These are phyloP conservation scores for Protobothrops flavoviridis DNA, from an alignment of 2,113 vertebrate genomes.

Conservation along the genomic window DNA sequence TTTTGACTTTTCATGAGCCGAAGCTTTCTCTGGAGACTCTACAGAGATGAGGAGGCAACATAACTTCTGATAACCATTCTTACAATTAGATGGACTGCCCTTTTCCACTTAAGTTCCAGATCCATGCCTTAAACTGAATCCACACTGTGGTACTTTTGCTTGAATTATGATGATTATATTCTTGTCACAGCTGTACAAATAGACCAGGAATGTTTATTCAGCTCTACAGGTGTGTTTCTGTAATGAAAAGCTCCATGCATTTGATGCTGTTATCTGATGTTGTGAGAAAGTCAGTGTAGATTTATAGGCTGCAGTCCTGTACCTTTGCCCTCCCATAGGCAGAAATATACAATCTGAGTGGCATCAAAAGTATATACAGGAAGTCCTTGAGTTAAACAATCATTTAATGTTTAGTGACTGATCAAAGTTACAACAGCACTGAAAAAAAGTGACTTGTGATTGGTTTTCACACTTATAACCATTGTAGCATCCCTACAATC, in stretches of 20 bases:
- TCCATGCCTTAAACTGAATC: not conserved
- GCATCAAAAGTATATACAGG: not conserved
- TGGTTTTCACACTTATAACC: not conserved
- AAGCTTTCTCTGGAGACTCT: not conserved
- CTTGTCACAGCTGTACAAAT: slow-evolving; percentile 25
- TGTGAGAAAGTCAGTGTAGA: not conserved
- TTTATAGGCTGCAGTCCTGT: not conserved
- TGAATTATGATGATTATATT: slow-evolving; percentile 19
- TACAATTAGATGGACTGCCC: not conserved
- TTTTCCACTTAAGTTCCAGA: not conserved
- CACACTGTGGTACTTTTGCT: not conserved
- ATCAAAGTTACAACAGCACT: not conserved
- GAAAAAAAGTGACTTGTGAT: not conserved
- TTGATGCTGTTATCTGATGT: slow-evolving; percentile 6
- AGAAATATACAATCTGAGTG: not conserved
- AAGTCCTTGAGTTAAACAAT: not conserved
- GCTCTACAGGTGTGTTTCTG: slow-evolving; percentile 13
- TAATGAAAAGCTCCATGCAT: not conserved
- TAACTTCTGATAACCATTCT: not conserved
- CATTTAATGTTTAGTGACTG: not conserved
- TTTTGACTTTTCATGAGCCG: not conserved
- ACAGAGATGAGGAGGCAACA: not conserved
- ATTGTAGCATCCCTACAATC: not conserved
- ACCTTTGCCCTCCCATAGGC: not conserved
- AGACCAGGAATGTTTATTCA: slow-evolving; percentile 15